Evolutionary conservation across 2,113 vertebrate genomes (phyloP).

Genomic region (Istiophorus platypterus): DNA sequence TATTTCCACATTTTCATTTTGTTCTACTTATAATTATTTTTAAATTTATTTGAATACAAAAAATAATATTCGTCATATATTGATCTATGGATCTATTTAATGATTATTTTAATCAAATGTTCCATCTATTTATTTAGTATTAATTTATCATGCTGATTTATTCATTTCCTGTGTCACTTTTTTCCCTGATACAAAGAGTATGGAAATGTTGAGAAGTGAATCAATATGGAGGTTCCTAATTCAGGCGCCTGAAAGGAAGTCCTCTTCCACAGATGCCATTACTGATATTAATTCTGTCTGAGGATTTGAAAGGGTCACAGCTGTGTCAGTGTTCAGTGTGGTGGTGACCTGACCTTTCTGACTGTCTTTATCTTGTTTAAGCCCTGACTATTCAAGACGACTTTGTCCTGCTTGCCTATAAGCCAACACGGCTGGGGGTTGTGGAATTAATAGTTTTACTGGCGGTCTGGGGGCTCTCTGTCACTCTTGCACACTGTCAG

Average conservation of each 20-base stretch:
- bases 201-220: constrained; percentile 48
- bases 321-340: constrained; percentile 55
- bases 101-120: neutral
- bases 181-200: neutral
- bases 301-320: constrained; percentile 68
- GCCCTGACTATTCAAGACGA: constrained; percentile 14
- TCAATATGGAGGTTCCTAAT: constrained; percentile 69
- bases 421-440: constrained; percentile 41
- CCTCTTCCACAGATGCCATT: constrained; percentile 72
- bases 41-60: too few species aligned
- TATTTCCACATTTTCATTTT: too few species aligned
- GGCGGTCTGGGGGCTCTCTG: constrained; percentile 31
- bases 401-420: constrained; percentile 57
- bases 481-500: neutral
- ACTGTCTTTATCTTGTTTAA: constrained; percentile 67
- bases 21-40: too few species aligned
- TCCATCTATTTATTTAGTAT: neutral
- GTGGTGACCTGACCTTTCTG: constrained; percentile 75
- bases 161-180: neutral
- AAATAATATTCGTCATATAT: too few species aligned
- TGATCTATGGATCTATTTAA: neutral
- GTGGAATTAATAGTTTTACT: constrained; percentile 42
- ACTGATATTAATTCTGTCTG: constrained; percentile 76
- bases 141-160: neutral
- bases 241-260: constrained; percentile 73